Percentiles rank a stretch among this genome's conserved stretches.
These are phyloP conservation scores for Pantherophis vulpinus DNA, from an alignment of 2,797 vertebrate species.

Conservation along the genomic window DNA sequence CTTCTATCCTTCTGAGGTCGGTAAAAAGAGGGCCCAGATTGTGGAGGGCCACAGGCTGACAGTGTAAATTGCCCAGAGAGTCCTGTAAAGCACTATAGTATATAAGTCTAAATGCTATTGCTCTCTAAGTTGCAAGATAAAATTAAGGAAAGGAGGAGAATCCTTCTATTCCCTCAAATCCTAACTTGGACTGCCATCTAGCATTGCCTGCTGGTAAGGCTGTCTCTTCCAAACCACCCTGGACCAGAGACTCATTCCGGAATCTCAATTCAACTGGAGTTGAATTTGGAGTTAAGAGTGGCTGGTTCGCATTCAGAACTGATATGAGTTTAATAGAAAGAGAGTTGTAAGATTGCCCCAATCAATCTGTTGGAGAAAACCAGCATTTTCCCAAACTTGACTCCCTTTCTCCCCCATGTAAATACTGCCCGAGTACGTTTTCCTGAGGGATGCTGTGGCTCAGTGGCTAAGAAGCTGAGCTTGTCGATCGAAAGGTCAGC, in stretches of 20 bases:
- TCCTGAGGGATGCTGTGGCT: too few relatives aligned
- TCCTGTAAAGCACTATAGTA: too few relatives aligned
- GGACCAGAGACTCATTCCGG: background rate
- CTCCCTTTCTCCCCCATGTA: background rate
- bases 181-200: slow-evolving; percentile 5
- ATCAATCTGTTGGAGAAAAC: background rate
- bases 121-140: background rate
- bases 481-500: too few relatives aligned
- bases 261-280: background rate
- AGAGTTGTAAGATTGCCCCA: background rate
- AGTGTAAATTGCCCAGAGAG: too few relatives aligned
- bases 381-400: background rate
- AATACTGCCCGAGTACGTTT: background rate
- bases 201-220: background rate
- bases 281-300: background rate
- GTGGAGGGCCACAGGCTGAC: too few relatives aligned
- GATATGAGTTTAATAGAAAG: background rate
- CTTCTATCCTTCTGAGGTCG: too few relatives aligned
- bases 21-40: too few relatives aligned
- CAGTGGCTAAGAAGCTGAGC: too few relatives aligned
- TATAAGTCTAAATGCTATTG: too few relatives aligned
- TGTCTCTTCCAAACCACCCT: background rate
- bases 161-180: background rate
- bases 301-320: background rate
- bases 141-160: background rate